Conservation (phyloP, 2,797 vertebrate genomes). For the Parauchenoglanis ngamensis region DNA sequence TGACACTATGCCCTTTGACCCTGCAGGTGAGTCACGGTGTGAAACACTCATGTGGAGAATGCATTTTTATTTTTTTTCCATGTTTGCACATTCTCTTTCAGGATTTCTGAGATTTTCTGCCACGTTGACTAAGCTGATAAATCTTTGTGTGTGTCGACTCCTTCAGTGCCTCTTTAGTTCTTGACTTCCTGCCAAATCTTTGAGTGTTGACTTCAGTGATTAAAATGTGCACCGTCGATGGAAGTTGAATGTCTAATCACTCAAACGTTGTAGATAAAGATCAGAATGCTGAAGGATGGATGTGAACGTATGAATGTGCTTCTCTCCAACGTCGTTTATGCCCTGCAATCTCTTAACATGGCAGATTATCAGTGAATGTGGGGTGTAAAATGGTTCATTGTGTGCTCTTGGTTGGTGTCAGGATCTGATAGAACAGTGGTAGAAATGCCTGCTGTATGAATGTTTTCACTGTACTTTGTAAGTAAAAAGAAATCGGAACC, state of each 20-base stretch:
- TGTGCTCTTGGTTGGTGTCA: background rate
- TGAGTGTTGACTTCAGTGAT: background rate
- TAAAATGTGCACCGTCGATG: background rate
- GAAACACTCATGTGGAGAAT: background rate
- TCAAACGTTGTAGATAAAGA: background rate
- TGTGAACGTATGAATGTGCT: background rate
- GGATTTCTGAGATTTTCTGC: background rate
- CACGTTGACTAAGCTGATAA: background rate
- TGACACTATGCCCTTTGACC: slow-evolving; percentile 94
- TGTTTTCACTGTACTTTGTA: too few relatives aligned
- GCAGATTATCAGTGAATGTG: background rate
- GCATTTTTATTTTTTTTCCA: background rate
- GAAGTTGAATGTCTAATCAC: background rate
- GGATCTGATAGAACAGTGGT: slow-evolving; percentile 5
- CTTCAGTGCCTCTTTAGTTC: background rate
- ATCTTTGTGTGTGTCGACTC: background rate
- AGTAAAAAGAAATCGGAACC: background rate
- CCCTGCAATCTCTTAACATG: background rate
- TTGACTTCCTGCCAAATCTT: background rate
- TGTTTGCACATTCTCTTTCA: background rate
- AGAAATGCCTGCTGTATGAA: background rate
- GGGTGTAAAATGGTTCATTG: slow-evolving; percentile 10
- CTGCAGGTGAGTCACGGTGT: slow-evolving; percentile 82
- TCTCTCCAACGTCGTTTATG: background rate
- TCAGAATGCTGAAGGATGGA: background rate